Base-by-base conservation (phyloP, 2,888 invertebrate species). In the Patella ulyssiponensis region DNA sequence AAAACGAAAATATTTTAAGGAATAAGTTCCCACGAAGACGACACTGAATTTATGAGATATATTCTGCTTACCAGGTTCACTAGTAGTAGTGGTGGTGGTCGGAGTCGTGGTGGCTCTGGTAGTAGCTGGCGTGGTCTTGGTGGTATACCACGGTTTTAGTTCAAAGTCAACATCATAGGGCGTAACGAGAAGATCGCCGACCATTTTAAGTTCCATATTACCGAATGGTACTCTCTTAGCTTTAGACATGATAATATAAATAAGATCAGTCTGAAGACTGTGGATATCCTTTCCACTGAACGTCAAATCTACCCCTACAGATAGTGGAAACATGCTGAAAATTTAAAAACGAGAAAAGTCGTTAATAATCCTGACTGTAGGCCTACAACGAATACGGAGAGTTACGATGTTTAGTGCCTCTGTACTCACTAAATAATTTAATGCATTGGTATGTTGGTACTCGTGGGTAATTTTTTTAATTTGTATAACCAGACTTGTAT, bases 151-250 rank as follows among this genome's bases (percentile, higher is more conserved):
- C 11, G 81, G 81, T 11, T 53, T 52, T 27, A 82, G 70, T 33
- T 44, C 64, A 58, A 76, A 69, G 69, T 70, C 56, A 7, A 77
- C 23, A 23, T 76, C 70, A 23, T 74, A 81, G 3, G 82, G 81
- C 44, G 80, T 80, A 15, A 82, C 74, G 15, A 79, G 69, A 56
- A 82, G 74, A 12, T 76, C 17, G 5, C 81, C 82, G 58, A 82
- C 77, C 77, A 81, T 73, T 75, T 82, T 82, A 69, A 81, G 53
- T 20, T 72, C 44, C 74, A 75, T 71, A 17, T 69, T 56, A 15
- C 33, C 44, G 52, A 64, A 69, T 64, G 77, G 74, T 70, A 76
- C 69, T 44, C 71, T 58, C 15, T 76, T 76, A 27, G 80, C 78
- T 44, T 76, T 76, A n/a, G n/a, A 69, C 74, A 76, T n/a, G 14